Conservation (phyloP, 1,140 invertebrate species). For the Littorina saxatilis region DNA sequence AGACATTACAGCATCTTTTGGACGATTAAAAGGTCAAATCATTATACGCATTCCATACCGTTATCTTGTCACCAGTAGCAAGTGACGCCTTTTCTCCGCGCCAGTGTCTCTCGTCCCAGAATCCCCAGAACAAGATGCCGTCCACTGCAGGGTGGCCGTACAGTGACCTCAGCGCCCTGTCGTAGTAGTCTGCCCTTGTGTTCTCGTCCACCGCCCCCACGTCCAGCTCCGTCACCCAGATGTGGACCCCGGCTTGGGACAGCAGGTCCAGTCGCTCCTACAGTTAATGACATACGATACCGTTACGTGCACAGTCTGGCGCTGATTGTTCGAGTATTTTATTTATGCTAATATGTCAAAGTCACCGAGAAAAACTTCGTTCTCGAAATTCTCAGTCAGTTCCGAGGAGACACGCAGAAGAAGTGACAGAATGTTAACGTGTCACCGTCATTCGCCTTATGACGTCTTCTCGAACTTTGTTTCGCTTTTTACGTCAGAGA, state of each 20-base stretch:
- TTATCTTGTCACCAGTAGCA: slow-evolving; percentile 15
- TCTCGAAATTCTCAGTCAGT: too few relatives aligned
- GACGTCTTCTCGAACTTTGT: too few relatives aligned
- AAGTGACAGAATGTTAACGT: neutral
- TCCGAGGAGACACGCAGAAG: too few relatives aligned
- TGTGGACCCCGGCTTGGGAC: slow-evolving; percentile 58
- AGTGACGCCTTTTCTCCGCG: slow-evolving; percentile 37
- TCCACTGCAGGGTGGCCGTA: too few relatives aligned
- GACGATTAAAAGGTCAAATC: too few relatives aligned
- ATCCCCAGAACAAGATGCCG: too few relatives aligned
- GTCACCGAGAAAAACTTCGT: too few relatives aligned
- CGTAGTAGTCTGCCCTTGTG: slow-evolving; percentile 50
- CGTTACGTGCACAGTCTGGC: neutral
- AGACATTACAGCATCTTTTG: too few relatives aligned
- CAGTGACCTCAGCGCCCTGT: too few relatives aligned
- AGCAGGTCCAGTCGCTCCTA: slow-evolving; percentile 60
- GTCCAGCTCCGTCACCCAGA: slow-evolving; percentile 70
- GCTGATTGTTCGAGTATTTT: neutral
- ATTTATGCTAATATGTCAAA: too few relatives aligned
- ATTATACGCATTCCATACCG: neutral
- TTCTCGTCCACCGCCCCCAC: slow-evolving; percentile 48
- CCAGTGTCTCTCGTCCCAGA: slow-evolving; percentile 54
- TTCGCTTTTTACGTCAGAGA: too few relatives aligned
- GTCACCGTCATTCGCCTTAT: neutral
- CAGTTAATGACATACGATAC: too few relatives aligned